Percentiles rank a stretch among this genome's conserved stretches.
These are phyloP conservation scores for Drosophila falleni DNA, from an alignment of 2,888 invertebrate species.

Conservation along the genomic window DNA sequence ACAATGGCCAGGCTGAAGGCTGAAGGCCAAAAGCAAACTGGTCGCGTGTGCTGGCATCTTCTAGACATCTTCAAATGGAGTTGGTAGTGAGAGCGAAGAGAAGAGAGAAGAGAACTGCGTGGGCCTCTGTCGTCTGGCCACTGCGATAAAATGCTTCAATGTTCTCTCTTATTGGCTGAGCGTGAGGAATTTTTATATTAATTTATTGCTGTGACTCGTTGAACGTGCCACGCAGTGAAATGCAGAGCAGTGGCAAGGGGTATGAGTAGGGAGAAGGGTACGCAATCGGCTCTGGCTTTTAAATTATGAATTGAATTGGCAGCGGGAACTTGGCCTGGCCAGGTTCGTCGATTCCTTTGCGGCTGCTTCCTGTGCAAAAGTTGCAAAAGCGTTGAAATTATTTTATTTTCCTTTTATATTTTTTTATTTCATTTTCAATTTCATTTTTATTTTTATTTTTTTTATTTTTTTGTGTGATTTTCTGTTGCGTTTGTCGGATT, in stretches of 20 bases:
- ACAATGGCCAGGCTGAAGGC: slow-evolving; percentile 44
- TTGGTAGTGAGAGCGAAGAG: neutral
- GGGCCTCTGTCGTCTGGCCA: slow-evolving; percentile 58
- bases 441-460: slow-evolving; percentile 24
- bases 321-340: slow-evolving; percentile 36
- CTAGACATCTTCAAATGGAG: slow-evolving; percentile 54
- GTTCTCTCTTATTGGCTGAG: slow-evolving; percentile 81
- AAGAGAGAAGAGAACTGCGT: slow-evolving; percentile 2
- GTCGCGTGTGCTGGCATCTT: slow-evolving; percentile 71
- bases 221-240: slow-evolving; percentile 19
- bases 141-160: slow-evolving; percentile 77
- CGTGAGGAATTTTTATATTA: slow-evolving; percentile 84
- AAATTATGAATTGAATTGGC: slow-evolving; percentile 78
- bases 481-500: slow-evolving; percentile 67
- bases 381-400: slow-evolving; percentile 45
- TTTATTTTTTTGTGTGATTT: slow-evolving; percentile 16
- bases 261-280: neutral
- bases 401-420: slow-evolving; percentile 24
- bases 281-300: slow-evolving; percentile 60
- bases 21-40: slow-evolving; percentile 66
- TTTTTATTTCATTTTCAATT: slow-evolving; percentile 29
- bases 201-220: slow-evolving; percentile 72
- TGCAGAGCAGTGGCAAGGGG: neutral
- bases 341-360: slow-evolving; percentile 43
- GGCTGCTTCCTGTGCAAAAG: slow-evolving; percentile 45